A percentile compares a stretch with the other conserved stretches of the same genome.
These are phyloP conservation scores for Abramis brama DNA, from an alignment of 2,113 vertebrate species.

Conservation along the genomic window DNA sequence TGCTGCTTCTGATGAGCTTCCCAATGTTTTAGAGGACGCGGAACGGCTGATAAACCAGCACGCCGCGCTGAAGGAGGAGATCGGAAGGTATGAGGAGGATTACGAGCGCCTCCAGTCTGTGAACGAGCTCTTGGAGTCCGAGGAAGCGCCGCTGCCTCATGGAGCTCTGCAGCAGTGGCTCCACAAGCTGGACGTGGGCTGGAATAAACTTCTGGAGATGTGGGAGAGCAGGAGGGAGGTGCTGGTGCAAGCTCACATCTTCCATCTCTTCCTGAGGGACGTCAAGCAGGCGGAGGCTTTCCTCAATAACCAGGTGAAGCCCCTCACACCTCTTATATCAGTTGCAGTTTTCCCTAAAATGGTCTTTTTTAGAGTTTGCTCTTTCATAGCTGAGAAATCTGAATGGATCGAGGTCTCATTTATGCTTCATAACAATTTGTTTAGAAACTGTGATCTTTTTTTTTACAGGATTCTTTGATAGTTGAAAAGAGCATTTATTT, in stretches of 20 bases:
- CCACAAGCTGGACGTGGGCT: constrained; percentile 90
- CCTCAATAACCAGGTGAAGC: constrained; percentile 87
- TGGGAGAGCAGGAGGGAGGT: constrained; percentile 88
- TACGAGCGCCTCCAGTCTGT: constrained; percentile 88
- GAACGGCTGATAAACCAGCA: constrained; percentile 86
- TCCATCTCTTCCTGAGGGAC: constrained; percentile 90
- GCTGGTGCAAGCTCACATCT: constrained; percentile 89
- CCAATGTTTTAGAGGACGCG: constrained; percentile 80
- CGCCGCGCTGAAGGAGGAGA: constrained; percentile 90
- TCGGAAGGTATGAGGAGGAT: constrained; percentile 90
- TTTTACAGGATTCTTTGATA: too few relatives aligned
- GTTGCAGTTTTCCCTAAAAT: background rate
- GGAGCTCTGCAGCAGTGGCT: constrained; percentile 91
- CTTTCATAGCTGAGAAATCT: background rate
- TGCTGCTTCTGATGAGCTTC: constrained; percentile 80
- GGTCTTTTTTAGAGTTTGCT: background rate
- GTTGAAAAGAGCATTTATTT: too few relatives aligned
- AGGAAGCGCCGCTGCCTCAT: constrained; percentile 84
- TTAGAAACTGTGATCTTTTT: too few relatives aligned
- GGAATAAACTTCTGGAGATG: constrained; percentile 91
- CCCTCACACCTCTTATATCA: background rate
- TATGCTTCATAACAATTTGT: background rate
- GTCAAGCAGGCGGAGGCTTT: constrained; percentile 83
- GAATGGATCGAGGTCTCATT: background rate
- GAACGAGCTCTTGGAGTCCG: constrained; percentile 86